Base-by-base conservation (phyloP, 2,113 vertebrate species). In the Spheniscus mendiculus region DNA sequence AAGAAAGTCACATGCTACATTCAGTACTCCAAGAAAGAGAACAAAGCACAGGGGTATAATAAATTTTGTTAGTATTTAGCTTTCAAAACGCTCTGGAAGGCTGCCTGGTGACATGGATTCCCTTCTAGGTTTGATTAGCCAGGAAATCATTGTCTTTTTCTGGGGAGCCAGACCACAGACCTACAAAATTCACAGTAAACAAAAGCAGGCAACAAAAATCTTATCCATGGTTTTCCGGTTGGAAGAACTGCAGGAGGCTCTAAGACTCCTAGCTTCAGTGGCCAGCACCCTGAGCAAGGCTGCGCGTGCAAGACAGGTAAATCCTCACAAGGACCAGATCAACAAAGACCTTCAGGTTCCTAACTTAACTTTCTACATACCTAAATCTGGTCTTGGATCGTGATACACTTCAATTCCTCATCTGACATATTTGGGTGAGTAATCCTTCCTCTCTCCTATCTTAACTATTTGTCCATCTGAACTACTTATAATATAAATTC, bases 61-160 rank as follows among this genome's bases (percentile, higher is more conserved):
- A 97, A 96, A 97, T 95, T 94, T 71, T 85, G 44, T 73, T 87
- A 92, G 91, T 32, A 81, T 83, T 96, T 86, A 70, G 84, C 89
- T 96, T 97, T 96, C 90, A 93, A 56, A 95, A 92, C 9, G 49
- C 58, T 38, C 73, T 94, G 90, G 86, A 93, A 88, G 47, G 12
- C 49, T 90, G 91, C 88, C 94, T 59, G 56, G 89, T 96, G 86
- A 97, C 95, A 91, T 30, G 52, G 89, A 89, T 74, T 82, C 79
- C 79, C 92, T 89, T 91, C 92, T 94, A 44, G 5, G 87, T 93
- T 84, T 94, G 94, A 95, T 94, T 85, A 93, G 82, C 58, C 92
- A 97, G 87, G 61, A 96, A 96, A 95, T 84, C 63, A 85, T 62
- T 91, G 77, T 86, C 80, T 70, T 91, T 8, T 96, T 73, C 73